phyloP scores from a whole-genome alignment of 2,113 vertebrate species.

The Tenrec ecaudatus region DNA sequence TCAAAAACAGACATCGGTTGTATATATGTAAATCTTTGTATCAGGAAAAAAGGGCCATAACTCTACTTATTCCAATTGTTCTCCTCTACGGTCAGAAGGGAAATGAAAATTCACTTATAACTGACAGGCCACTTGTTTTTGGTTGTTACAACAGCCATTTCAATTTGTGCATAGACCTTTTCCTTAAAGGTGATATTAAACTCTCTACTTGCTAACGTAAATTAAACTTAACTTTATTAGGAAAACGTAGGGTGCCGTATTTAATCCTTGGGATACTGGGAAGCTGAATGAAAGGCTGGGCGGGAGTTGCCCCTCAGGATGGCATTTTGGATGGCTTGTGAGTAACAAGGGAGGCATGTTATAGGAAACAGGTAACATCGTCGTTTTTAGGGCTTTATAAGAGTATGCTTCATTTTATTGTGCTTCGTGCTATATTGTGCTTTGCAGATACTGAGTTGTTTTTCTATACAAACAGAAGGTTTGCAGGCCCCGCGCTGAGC shows the following conservation, averaged over 20 bases:
- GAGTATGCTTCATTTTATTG: no score
- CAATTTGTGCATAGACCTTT: background rate
- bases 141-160: background rate
- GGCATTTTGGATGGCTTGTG: background rate
- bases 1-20: background rate
- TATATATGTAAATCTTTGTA: background rate
- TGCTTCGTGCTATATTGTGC: no score
- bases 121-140: background rate
- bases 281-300: background rate
- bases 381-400: background rate
- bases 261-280: background rate
- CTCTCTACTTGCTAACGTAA: background rate
- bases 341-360: background rate
- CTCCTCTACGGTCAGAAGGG: slow-evolving; percentile 15
- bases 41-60: slow-evolving; percentile 4
- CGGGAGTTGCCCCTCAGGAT: background rate
- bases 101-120: slow-evolving; percentile 26
- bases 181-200: background rate
- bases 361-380: background rate
- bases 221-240: slow-evolving; percentile 28
- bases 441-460: no score
- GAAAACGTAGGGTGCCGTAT: background rate
- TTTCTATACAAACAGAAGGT: no score
- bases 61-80: slow-evolving; percentile 32
- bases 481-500: no score